phyloP scores from a whole-genome alignment of 2,797 vertebrate genomes.

The Cuculus canorus region DNA sequence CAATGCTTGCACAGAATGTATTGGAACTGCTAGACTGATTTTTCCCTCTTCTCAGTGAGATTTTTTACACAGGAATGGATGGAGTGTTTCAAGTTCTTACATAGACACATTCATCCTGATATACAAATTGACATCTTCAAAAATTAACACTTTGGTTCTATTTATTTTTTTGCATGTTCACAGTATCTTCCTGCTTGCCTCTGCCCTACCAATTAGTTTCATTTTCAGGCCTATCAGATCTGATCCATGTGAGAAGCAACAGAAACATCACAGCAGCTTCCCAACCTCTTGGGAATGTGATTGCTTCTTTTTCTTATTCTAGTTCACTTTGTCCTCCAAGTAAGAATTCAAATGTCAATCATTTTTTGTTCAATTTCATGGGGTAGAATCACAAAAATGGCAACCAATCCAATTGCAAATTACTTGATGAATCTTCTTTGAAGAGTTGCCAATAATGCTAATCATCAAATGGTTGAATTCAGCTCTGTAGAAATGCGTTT shows the following conservation, averaged over 20 bases:
- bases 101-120: not conserved
- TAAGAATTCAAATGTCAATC: constrained; percentile 81
- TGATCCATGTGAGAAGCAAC: constrained; percentile 37
- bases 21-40: not conserved
- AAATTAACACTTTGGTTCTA: not conserved
- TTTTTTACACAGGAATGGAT: not conserved
- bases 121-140: not conserved
- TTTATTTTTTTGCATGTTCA: not conserved
- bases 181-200: not conserved
- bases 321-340: constrained; percentile 68
- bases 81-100: not conserved
- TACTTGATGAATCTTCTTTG: constrained; percentile 94
- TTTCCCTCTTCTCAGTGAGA: not conserved
- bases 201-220: not conserved
- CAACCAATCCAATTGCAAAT: constrained; percentile 84
- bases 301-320: constrained; percentile 54
- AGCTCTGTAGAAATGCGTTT: constrained; percentile 89
- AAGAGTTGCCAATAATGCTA: constrained; percentile 98
- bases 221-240: constrained; percentile 1
- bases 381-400: constrained; percentile 81
- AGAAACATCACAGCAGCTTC: constrained; percentile 17
- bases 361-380: constrained; percentile 81
- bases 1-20: not conserved
- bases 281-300: constrained; percentile 40
- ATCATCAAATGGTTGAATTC: constrained; percentile 93